A percentile compares a stretch with the other conserved stretches of the same genome.
phyloP scores from a whole-genome alignment of 2,113 vertebrate genomes.

The Chunga burmeisteri region DNA sequence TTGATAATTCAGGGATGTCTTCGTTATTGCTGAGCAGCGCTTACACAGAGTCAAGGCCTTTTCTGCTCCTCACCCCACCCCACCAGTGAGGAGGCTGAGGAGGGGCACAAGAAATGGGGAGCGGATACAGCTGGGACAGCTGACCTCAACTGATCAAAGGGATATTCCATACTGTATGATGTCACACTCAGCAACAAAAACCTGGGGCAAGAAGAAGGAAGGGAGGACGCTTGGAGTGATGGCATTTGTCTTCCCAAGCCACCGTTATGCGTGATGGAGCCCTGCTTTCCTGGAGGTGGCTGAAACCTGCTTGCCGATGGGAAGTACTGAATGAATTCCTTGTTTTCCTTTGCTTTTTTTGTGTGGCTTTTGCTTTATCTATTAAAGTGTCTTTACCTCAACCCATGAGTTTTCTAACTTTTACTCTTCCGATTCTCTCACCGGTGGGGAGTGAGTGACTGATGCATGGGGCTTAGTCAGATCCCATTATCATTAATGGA shows the following conservation, averaged over 20 bases:
- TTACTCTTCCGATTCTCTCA: not conserved
- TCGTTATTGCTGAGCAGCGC: no score
- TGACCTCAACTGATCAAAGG: not conserved
- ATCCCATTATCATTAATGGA: not conserved
- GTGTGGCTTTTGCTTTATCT: not conserved
- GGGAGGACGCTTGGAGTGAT: rapidly evolving
- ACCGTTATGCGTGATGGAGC: not conserved
- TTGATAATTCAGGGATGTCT: no score
- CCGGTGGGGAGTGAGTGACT: not conserved
- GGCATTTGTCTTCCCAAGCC: not conserved
- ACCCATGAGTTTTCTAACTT: not conserved
- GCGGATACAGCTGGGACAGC: no score
- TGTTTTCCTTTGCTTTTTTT: not conserved
- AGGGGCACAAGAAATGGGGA: not conserved
- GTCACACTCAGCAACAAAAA: not conserved
- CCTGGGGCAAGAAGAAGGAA: not conserved
- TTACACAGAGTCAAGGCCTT: not conserved
- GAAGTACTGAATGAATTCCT: not conserved
- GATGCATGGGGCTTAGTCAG: not conserved
- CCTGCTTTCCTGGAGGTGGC: not conserved
- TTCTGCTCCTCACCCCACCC: not conserved
- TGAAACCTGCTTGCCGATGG: not conserved
- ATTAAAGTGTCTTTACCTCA: not conserved
- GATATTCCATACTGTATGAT: not conserved
- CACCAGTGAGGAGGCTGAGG: not conserved